Percentiles rank a stretch among this genome's conserved stretches.
phyloP scores from a whole-genome alignment of 2,113 vertebrate species.

The Fregata magnificens region DNA sequence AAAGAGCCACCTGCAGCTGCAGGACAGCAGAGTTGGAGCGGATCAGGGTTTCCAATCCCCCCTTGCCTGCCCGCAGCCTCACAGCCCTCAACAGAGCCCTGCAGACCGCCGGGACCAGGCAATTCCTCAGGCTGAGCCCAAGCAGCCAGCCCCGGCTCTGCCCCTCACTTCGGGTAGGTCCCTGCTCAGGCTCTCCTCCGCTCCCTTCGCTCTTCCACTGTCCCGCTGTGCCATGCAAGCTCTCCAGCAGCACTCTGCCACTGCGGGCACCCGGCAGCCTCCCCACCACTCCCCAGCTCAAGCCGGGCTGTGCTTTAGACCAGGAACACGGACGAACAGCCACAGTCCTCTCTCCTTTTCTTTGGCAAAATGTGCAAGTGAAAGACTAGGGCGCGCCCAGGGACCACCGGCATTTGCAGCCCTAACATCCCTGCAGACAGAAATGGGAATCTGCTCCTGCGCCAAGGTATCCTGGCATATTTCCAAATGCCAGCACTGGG shows the following conservation, averaged over 20 bases:
- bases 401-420: neutral
- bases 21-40: rapidly evolving
- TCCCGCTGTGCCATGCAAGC: neutral
- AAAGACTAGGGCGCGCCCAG: neutral
- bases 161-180: too few species aligned
- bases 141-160: neutral
- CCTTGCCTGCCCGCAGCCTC: neutral
- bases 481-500: neutral
- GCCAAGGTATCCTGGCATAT: neutral
- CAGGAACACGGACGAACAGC: neutral
- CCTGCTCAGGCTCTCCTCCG: neutral
- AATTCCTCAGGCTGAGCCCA: neutral
- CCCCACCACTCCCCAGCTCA: neutral
- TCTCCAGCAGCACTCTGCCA: neutral
- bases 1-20: rapidly evolving
- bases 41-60: neutral
- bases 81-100: neutral
- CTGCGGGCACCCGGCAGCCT: neutral
- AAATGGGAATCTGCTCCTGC: neutral
- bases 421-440: neutral
- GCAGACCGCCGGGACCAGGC: neutral
- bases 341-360: neutral
- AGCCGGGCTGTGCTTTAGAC: neutral
- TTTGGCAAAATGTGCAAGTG: neutral
- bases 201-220: neutral